Percentiles rank a stretch among this genome's conserved stretches.
Evolutionary conservation across 2,888 invertebrate genomes (phyloP).

Genomic region (Philaethria dido): DNA sequence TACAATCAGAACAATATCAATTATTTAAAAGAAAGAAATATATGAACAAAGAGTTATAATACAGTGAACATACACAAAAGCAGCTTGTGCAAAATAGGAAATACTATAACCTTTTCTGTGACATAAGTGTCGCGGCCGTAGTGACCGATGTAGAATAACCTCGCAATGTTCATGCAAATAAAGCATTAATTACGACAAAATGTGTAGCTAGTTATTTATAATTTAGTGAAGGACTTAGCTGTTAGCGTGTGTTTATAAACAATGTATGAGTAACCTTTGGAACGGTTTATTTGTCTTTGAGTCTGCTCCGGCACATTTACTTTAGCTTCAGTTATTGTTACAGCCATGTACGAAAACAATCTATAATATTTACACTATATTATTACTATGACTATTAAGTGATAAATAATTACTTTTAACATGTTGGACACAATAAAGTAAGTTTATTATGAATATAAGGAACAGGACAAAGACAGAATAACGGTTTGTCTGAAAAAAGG

Average conservation of each 20-base stretch:
- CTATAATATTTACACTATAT: neutral
- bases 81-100: conserved; percentile 34
- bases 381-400: neutral
- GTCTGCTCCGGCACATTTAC: conserved; percentile 12
- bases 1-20: too few relatives aligned
- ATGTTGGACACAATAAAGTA: neutral
- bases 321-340: neutral
- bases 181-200: conserved; percentile 37
- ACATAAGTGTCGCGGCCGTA: conserved; percentile 33
- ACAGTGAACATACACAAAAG: conserved; percentile 20
- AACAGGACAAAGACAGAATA: conserved; percentile 11
- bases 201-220: conserved; percentile 35
- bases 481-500: conserved; percentile 5
- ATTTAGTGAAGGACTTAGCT: conserved; percentile 28
- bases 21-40: neutral
- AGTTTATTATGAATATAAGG: neutral
- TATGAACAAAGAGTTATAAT: neutral
- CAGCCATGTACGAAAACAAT: conserved; percentile 5
- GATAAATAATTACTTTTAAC: neutral
- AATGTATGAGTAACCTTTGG: conserved; percentile 29
- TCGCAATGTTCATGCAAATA: conserved; percentile 38
- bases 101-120: conserved; percentile 33
- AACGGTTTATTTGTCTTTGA: conserved; percentile 14
- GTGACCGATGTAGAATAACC: conserved; percentile 38
- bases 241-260: conserved; percentile 38